Conservation (phyloP, 2,113 vertebrate species). For the Sakesphorus luctuosus region DNA sequence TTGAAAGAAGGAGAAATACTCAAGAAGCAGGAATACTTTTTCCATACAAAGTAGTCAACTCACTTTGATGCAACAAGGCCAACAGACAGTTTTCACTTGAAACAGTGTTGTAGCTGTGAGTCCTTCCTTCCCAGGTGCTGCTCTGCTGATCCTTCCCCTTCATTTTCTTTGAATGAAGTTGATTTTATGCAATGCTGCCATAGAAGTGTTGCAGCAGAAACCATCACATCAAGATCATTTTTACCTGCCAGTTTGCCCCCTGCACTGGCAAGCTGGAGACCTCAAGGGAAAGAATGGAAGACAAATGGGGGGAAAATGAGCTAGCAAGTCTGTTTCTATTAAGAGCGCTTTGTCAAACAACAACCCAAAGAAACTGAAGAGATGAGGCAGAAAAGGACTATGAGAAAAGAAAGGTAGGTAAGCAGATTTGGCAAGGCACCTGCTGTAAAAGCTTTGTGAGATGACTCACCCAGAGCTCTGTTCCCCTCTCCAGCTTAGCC, state of each 20-base stretch:
- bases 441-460: neutral
- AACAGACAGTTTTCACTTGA: neutral
- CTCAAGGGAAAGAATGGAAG: neutral
- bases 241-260: neutral
- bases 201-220: neutral
- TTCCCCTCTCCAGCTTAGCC: neutral
- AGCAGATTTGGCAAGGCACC: neutral
- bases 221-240: neutral
- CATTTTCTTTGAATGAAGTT: neutral
- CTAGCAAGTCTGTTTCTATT: neutral
- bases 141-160: neutral
- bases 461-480: slow-evolving; percentile 26
- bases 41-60: neutral
- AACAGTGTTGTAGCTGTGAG: neutral
- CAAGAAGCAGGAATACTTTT: neutral
- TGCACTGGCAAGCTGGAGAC: neutral
- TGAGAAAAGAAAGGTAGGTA: neutral
- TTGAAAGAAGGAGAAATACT: neutral
- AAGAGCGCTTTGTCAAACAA: neutral
- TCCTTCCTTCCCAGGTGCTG: neutral
- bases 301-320: neutral
- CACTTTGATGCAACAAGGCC: neutral
- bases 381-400: neutral
- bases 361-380: neutral
- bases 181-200: neutral